Conservation (phyloP, 2,888 invertebrate species). For the Mellilla xanthometata region DNA sequence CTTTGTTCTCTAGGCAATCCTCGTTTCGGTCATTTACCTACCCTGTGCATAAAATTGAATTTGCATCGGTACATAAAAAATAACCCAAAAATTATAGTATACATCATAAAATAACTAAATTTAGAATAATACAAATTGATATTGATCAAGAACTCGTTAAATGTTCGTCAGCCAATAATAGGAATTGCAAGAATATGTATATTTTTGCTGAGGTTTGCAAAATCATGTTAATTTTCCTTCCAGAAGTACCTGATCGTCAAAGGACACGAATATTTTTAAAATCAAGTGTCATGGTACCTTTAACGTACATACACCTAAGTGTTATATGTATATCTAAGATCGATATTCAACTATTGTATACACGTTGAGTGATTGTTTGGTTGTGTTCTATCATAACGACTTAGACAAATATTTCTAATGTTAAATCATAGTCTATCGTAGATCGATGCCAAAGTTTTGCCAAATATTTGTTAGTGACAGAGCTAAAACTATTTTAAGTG, state of each 20-base stretch:
- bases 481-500: constrained; percentile 18
- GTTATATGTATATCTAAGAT: constrained; percentile 15
- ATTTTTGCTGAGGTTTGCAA: constrained; percentile 16
- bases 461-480: constrained; percentile 45
- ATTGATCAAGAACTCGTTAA: too few relatives aligned
- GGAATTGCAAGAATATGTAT: too few relatives aligned
- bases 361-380: constrained; percentile 78
- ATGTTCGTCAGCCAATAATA: too few relatives aligned
- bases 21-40: too few relatives aligned
- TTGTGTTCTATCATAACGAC: constrained; percentile 73
- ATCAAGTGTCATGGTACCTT: constrained; percentile 37
- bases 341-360: constrained; percentile 14
- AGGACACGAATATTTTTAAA: constrained; percentile 38
- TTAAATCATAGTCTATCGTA: constrained; percentile 40
- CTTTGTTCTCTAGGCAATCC: too few relatives aligned
- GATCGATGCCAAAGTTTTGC: constrained; percentile 59
- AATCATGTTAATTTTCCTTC: constrained; percentile 54
- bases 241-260: constrained; percentile 63
- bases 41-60: too few relatives aligned
- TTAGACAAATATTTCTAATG: constrained; percentile 57
- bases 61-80: too few relatives aligned
- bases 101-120: too few relatives aligned
- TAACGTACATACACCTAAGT: constrained; percentile 3
- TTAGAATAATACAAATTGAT: too few relatives aligned
- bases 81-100: too few relatives aligned